Conservation (phyloP, 2,113 vertebrate genomes). For the Oceanites oceanicus region DNA sequence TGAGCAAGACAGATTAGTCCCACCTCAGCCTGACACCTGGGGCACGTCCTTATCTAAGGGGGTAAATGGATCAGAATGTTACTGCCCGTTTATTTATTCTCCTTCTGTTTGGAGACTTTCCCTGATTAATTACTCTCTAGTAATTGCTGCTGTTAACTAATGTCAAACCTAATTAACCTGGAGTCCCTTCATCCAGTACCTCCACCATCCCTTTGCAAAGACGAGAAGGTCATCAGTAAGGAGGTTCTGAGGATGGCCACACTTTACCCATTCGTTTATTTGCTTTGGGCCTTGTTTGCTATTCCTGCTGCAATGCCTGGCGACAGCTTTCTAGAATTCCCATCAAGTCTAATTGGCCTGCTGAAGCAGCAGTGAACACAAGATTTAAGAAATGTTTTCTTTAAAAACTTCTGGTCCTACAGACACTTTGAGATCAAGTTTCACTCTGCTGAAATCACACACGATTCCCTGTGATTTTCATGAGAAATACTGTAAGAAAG, state of each 20-base stretch:
- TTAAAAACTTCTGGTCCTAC: constrained; percentile 88
- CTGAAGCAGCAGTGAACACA: constrained; percentile 77
- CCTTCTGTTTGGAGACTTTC: constrained; percentile 85
- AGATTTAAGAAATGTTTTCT: constrained; percentile 90
- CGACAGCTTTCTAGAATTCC: constrained; percentile 82
- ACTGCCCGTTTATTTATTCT: constrained; percentile 80
- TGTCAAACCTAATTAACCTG: constrained; percentile 84
- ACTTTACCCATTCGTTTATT: constrained; percentile 79
- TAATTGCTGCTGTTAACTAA: constrained; percentile 83
- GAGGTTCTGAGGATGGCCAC: constrained; percentile 69
- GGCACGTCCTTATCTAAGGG: constrained; percentile 70
- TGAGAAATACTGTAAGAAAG: constrained; percentile 72
- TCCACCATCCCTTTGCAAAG: constrained; percentile 48
- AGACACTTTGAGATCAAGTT: constrained; percentile 90
- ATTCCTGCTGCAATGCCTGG: constrained; percentile 81
- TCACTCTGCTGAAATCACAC: constrained; percentile 84
- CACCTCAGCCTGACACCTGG: constrained; percentile 78
- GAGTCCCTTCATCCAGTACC: constrained; percentile 63
- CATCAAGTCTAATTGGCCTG: constrained; percentile 76
- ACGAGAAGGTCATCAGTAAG: constrained; percentile 71
- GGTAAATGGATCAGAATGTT: constrained; percentile 69
- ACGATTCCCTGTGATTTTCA: constrained; percentile 82
- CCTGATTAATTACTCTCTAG: constrained; percentile 84
- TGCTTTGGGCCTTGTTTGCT: constrained; percentile 85
- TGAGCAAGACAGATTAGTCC: constrained; percentile 73